Evolutionary conservation across 2,113 vertebrate genomes (phyloP).

Genomic region (Connochaetes taurinus): DNA sequence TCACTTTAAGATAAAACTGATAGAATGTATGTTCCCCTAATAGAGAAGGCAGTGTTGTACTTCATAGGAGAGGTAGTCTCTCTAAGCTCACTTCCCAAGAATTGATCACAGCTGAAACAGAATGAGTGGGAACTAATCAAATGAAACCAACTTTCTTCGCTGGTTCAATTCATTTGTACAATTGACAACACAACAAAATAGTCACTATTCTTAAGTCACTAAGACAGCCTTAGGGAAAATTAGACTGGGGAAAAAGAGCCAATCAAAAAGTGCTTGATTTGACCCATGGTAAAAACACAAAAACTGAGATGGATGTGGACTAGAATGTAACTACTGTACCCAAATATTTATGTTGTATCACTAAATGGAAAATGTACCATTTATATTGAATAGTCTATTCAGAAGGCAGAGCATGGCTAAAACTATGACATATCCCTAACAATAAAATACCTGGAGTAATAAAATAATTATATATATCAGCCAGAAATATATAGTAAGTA

Average conservation of each 20-base stretch:
- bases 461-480: neutral
- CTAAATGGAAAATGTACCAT: neutral
- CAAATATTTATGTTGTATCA: neutral
- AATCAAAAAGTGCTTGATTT: neutral
- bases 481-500: neutral
- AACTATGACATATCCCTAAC: neutral
- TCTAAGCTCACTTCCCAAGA: neutral
- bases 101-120: neutral
- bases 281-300: neutral
- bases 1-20: neutral
- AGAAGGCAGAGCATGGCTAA: neutral
- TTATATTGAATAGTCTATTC: neutral
- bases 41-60: neutral
- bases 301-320: neutral
- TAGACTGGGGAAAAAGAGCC: neutral
- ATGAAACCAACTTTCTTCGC: neutral
- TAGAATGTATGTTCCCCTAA: conserved; percentile 20
- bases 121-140: neutral
- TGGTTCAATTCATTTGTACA: conserved; percentile 2
- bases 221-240: neutral
- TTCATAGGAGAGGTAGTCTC: neutral
- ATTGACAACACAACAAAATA: conserved; percentile 21
- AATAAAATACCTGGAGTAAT: neutral
- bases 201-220: neutral
- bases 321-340: neutral